Conservation (phyloP, 2,113 vertebrate genomes). For the Naja naja region DNA sequence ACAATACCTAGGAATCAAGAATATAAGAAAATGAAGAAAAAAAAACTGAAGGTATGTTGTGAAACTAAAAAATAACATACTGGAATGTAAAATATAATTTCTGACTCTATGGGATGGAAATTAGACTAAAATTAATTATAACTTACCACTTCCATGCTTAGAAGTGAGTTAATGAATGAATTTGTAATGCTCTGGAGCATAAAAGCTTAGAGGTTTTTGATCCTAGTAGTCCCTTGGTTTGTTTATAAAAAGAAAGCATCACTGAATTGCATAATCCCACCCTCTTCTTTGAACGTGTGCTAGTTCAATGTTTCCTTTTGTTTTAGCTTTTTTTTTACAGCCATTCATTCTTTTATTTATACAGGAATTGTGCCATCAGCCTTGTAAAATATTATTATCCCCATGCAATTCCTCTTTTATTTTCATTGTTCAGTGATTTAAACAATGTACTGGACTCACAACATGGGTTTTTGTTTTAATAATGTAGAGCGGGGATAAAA, state of each 20-base stretch:
- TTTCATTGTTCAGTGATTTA: neutral
- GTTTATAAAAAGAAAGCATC: neutral
- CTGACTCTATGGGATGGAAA: neutral
- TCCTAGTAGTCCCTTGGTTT: neutral
- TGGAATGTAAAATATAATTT: neutral
- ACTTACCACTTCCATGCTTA: neutral
- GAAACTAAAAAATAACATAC: neutral
- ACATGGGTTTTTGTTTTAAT: neutral
- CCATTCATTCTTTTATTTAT: neutral
- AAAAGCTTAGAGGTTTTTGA: neutral
- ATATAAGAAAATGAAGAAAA: too few species aligned
- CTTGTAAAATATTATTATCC: neutral
- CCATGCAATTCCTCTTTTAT: neutral
- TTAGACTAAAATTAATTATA: neutral
- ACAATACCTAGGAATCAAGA: neutral
- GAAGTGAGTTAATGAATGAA: neutral
- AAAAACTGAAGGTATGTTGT: neutral
- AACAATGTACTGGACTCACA: neutral
- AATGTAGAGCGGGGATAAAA: neutral
- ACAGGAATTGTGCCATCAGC: neutral
- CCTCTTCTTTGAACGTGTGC: neutral
- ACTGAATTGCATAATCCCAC: neutral
- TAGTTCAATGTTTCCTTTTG: neutral
- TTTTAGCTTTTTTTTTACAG: neutral
- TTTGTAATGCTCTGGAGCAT: neutral